Percentiles rank a stretch among this genome's conserved stretches.
These are phyloP conservation scores for Lytechinus variegatus DNA, from an alignment of 35 echinoderm and acorn worm species.

Conservation along the genomic window DNA sequence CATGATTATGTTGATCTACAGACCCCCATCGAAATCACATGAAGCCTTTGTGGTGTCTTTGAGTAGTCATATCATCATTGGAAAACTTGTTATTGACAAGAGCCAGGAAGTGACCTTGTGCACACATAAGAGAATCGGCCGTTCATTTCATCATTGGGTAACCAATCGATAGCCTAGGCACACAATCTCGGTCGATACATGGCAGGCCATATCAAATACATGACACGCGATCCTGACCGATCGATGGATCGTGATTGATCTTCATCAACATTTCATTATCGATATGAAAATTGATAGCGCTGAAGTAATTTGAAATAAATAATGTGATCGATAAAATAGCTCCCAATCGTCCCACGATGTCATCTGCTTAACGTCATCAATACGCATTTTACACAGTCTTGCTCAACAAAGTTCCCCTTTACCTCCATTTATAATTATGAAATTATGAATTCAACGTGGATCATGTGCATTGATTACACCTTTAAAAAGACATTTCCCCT, in stretches of 20 bases:
- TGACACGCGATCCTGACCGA: neutral
- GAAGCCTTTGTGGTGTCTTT: neutral
- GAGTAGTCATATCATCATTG: neutral
- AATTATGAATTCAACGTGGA: no score
- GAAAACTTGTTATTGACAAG: neutral
- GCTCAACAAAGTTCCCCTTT: neutral
- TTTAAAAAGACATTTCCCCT: no score
- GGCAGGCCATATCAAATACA: neutral
- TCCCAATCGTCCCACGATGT: neutral
- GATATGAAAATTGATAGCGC: neutral
- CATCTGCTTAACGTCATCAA: neutral
- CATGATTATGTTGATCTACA: neutral
- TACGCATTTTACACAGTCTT: neutral
- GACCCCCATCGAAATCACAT: neutral
- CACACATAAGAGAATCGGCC: neutral
- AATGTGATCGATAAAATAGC: neutral
- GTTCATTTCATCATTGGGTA: neutral
- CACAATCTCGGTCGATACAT: constrained; percentile 2
- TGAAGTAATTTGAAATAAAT: constrained; percentile 21
- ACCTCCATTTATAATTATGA: no score
- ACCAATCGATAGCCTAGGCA: neutral
- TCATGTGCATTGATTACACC: no score
- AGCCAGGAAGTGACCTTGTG: neutral
- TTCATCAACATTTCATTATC: constrained; percentile 14
- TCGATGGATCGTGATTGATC: neutral